Base-by-base conservation (phyloP, 2,888 invertebrate genomes). In the Orthosia gracilis region DNA sequence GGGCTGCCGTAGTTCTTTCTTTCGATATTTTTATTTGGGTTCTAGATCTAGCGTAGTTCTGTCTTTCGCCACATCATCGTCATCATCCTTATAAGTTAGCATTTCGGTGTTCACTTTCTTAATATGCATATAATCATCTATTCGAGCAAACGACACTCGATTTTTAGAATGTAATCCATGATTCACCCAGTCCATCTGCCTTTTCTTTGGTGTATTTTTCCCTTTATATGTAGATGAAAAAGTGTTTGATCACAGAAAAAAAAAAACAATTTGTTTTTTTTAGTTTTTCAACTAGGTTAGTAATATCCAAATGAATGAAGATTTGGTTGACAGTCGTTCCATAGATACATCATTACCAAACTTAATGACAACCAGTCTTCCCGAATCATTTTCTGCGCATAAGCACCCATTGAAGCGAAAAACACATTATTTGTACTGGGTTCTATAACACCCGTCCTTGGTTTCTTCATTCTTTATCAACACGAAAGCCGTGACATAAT, bases 401-500 rank as follows among this genome's bases (percentile, higher is more conserved):
- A 47, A 0, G 21, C n/a, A 2, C 15, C 23, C 17, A 47, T 67
- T 26, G 17, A 50, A 45, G 55, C n/a, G 9, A 47, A 52, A 18
- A 15, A 4, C 2, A 13, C 21, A 70, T 40, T 1, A 26, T 40
- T 52, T 13, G 40, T 47, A 26, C 17, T 15, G 1, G 17, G 71
- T 23, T 61, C 47, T 45, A 21, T 11, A 63, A 18, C 9, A 31
- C 11, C 21, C 31, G 52, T 64, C 71, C 69, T 80, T 31, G 55
- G 17, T 63, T 66, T 55, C 59, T 62, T 57, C 40, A 57, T 58
- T 55, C 12, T 61, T 62, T 86, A 82, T 86, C 82, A 65, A 65
- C 49, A 62, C 62, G 65, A 75, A 54, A 63, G 21, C 79, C 79
- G 69, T 72, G 77, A 85, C 83, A 85, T 85, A 85, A 86, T 85